phyloP scores from a whole-genome alignment of 2,797 vertebrate species.

The Cercopithecus neglectus region DNA sequence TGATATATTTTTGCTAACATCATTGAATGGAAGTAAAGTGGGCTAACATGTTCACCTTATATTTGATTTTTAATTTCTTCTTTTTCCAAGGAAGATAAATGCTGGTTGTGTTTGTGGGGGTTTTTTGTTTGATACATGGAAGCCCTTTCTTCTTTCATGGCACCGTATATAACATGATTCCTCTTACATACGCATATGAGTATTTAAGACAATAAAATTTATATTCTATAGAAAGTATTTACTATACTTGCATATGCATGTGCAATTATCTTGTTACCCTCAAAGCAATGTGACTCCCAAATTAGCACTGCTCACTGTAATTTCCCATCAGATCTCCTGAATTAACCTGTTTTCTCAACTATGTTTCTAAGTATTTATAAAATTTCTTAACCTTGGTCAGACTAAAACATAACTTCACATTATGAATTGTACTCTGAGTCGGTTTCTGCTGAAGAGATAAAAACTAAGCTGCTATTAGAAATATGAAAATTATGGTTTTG shows the following conservation, averaged over 20 bases:
- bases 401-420: neutral
- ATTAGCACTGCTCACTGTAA: neutral
- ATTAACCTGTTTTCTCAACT: neutral
- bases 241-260: neutral
- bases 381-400: neutral
- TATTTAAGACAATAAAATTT: neutral
- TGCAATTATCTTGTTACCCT: neutral
- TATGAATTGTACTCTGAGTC: neutral
- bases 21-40: conserved; percentile 9
- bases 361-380: neutral
- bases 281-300: neutral
- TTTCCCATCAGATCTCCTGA: neutral
- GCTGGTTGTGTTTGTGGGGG: neutral
- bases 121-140: neutral
- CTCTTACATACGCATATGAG: neutral
- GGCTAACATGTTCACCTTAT: neutral
- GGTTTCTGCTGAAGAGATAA: neutral
- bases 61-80: conserved; percentile 11
- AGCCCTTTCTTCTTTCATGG: neutral
- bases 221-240: neutral
- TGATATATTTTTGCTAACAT: neutral
- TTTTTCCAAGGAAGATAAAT: neutral
- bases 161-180: neutral
- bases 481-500: neutral
- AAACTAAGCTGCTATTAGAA: conserved; percentile 6